A percentile compares a stretch with the other conserved stretches of the same genome.
Conservation (phyloP, 2,888 invertebrate species). For the Heliothis peltigera region DNA sequence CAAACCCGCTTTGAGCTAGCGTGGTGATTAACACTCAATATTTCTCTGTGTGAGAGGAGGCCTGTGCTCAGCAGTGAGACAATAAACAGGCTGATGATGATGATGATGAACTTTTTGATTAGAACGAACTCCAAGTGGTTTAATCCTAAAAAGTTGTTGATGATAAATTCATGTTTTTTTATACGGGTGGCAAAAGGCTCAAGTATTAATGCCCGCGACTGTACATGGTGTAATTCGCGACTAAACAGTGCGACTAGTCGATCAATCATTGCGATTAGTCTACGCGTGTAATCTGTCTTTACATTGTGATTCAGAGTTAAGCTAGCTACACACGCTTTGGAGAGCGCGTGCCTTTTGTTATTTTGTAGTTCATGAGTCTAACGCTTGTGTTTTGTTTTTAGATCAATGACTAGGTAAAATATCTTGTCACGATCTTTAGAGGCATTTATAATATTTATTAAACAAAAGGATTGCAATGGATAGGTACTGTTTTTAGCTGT, state of each 20-base stretch:
- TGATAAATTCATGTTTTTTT: too few relatives aligned
- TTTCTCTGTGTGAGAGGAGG: too few relatives aligned
- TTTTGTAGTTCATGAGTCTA: conserved; percentile 32
- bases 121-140: too few relatives aligned
- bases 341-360: conserved; percentile 58
- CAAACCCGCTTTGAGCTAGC: too few relatives aligned
- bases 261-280: conserved; percentile 56
- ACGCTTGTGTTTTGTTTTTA: conserved; percentile 23
- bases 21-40: too few relatives aligned
- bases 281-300: conserved; percentile 53
- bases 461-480: too few relatives aligned
- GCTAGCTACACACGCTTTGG: conserved; percentile 54
- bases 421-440: conserved; percentile 22
- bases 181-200: too few relatives aligned
- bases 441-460: not conserved
- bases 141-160: too few relatives aligned
- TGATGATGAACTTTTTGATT: too few relatives aligned
- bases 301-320: conserved; percentile 53
- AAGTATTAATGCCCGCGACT: not conserved
- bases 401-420: conserved; percentile 29
- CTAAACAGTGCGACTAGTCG: conserved; percentile 29
- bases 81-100: too few relatives aligned
- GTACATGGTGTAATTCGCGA: conserved; percentile 39
- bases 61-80: too few relatives aligned
- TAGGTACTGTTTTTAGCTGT: too few relatives aligned